These are phyloP conservation scores for Philhelius pedissequus DNA, from an alignment of 2,888 invertebrate species.

Conservation along the genomic window DNA sequence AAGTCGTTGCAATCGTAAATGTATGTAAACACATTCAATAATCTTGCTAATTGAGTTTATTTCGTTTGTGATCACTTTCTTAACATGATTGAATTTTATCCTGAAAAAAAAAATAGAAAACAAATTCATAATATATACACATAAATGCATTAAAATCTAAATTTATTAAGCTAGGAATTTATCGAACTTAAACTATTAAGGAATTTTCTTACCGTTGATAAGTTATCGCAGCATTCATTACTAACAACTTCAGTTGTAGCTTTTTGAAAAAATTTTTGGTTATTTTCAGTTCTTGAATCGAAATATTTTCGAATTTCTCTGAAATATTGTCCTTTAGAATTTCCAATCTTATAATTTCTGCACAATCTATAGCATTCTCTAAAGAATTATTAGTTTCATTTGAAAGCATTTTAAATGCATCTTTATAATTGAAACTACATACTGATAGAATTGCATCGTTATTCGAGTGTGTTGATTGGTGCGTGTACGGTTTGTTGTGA, in stretches of 20 bases:
- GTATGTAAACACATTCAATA: conserved; percentile 54
- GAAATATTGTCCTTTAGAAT: conserved; percentile 70
- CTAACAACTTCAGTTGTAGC: conserved; percentile 73
- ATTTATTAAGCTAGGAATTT: too few relatives aligned
- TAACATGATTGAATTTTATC: conserved; percentile 42
- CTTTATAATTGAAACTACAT: conserved; percentile 67
- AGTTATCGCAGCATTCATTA: conserved; percentile 54
- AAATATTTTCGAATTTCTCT: conserved; percentile 60
- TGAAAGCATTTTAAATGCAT: conserved; percentile 68
- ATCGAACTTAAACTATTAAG: neutral
- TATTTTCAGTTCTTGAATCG: conserved; percentile 54
- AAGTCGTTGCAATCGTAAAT: conserved; percentile 45
- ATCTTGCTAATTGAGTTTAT: conserved; percentile 37
- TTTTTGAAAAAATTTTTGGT: conserved; percentile 71
- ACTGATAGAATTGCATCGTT: conserved; percentile 68
- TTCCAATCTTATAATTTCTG: conserved; percentile 72
- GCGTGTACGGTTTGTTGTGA: conserved; percentile 72
- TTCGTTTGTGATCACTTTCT: conserved; percentile 24
- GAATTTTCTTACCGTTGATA: conserved; percentile 68
- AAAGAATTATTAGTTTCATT: conserved; percentile 41
- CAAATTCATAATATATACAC: too few relatives aligned
- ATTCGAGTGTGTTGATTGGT: conserved; percentile 46
- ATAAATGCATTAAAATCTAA: too few relatives aligned
- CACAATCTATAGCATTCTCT: conserved; percentile 70
- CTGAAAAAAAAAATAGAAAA: conserved; percentile 8